phyloP scores from a whole-genome alignment of 1,140 invertebrate genomes.

The Anoplophora glabripennis region DNA sequence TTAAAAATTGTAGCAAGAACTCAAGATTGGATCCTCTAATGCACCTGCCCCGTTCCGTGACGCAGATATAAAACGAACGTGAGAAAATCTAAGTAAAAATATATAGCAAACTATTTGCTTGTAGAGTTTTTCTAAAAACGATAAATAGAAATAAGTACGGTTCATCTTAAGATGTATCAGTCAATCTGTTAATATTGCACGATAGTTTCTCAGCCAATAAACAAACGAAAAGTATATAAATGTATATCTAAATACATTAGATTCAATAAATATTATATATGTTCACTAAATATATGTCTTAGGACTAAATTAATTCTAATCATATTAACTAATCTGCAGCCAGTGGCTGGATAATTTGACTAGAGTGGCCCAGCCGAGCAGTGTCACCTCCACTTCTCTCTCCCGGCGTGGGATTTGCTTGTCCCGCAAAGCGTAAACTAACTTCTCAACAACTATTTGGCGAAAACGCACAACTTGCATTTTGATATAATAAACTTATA shows the following conservation, averaged over 20 bases:
- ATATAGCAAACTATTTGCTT: constrained; percentile 21
- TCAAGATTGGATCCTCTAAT: too few relatives aligned
- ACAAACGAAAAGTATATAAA: constrained; percentile 34
- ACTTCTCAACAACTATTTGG: constrained; percentile 47
- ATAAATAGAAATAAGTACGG: constrained; percentile 35
- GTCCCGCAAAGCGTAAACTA: constrained; percentile 46
- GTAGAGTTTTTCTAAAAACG: neutral
- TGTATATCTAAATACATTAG: constrained; percentile 42
- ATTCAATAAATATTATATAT: constrained; percentile 46
- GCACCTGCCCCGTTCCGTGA: neutral
- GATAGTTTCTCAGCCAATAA: constrained; percentile 44
- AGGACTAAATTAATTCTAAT: constrained; percentile 45
- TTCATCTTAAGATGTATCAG: constrained; percentile 37
- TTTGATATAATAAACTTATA: constrained; percentile 43
- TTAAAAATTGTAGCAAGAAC: too few relatives aligned
- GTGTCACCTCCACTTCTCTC: constrained; percentile 17
- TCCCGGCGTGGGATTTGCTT: constrained; percentile 23
- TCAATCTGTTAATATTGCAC: constrained; percentile 48
- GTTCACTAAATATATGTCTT: constrained; percentile 47
- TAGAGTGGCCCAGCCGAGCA: constrained; percentile 46
- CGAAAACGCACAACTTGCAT: constrained; percentile 43
- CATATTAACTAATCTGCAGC: constrained; percentile 44
- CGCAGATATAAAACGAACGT: neutral
- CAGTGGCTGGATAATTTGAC: constrained; percentile 48
- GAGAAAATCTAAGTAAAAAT: constrained; percentile 1